These are phyloP conservation scores for Pseudorectes ferrugineus DNA, from an alignment of 2,113 vertebrate genomes.

Conservation along the genomic window DNA sequence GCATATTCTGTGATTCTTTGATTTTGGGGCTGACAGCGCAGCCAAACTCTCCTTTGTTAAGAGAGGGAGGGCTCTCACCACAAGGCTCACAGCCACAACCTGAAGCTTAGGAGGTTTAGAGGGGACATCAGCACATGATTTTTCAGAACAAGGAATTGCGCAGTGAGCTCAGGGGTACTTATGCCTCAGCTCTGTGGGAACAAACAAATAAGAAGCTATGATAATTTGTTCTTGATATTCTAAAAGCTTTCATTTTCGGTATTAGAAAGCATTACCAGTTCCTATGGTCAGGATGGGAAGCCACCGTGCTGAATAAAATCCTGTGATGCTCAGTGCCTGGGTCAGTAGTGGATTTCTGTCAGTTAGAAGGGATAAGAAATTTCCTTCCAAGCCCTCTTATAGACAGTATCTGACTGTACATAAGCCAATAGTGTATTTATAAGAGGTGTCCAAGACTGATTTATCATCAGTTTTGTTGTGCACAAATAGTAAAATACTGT, in stretches of 20 bases:
- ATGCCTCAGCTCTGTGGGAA: not conserved
- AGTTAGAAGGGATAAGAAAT: not conserved
- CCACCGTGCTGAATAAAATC: not conserved
- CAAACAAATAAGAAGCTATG: not conserved
- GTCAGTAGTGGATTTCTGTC: not conserved
- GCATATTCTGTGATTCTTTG: not conserved
- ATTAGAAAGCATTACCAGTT: not conserved
- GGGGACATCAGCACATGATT: not conserved
- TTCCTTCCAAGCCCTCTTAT: not conserved
- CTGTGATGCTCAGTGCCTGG: not conserved
- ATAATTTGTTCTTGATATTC: not conserved
- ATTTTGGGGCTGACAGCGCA: not conserved
- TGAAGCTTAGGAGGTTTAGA: not conserved
- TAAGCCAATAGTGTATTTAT: not conserved
- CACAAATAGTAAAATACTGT: not conserved
- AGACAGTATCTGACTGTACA: not conserved
- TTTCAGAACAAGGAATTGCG: not conserved
- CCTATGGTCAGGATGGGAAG: not conserved
- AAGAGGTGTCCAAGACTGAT: not conserved
- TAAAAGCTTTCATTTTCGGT: not conserved
- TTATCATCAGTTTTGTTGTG: not conserved
- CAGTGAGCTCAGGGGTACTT: not conserved
- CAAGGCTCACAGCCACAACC: not conserved
- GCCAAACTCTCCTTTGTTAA: not conserved
- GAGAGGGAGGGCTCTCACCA: not conserved